These are phyloP conservation scores for Apodemia mormo DNA, from an alignment of 2,888 invertebrate species.

Conservation along the genomic window DNA sequence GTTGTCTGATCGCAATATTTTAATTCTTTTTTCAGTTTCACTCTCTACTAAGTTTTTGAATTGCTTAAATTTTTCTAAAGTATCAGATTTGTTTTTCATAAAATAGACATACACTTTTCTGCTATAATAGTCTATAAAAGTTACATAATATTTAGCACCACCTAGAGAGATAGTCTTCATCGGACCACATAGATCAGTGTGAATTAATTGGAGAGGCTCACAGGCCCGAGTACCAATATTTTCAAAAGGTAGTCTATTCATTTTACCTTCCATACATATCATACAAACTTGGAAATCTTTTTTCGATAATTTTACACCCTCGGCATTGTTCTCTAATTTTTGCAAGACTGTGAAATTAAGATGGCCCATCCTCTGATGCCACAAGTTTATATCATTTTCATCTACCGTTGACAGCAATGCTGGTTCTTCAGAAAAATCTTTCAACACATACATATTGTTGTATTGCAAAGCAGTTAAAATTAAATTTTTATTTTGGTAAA, in stretches of 20 bases:
- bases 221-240: slow-evolving; percentile 11
- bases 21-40: slow-evolving; percentile 17
- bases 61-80: slow-evolving; percentile 16
- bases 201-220: slow-evolving; percentile 16
- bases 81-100: slow-evolving; percentile 4
- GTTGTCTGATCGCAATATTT: slow-evolving; percentile 21
- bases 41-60: slow-evolving; percentile 19
- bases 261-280: slow-evolving; percentile 13
- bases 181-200: slow-evolving; percentile 20
- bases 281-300: slow-evolving; percentile 15
- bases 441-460: slow-evolving; percentile 22
- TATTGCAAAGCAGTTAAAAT: slow-evolving; percentile 18
- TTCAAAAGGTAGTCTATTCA: slow-evolving; percentile 15
- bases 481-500: slow-evolving; percentile 22
- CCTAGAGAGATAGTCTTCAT: slow-evolving; percentile 21
- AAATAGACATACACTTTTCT: slow-evolving; percentile 20
- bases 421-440: slow-evolving; percentile 19
- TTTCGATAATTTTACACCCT: slow-evolving; percentile 16
- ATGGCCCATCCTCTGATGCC: slow-evolving; percentile 19
- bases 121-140: slow-evolving; percentile 20
- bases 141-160: slow-evolving; percentile 20
- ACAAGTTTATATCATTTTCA: slow-evolving; percentile 18
- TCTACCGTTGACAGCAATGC: slow-evolving; percentile 18
- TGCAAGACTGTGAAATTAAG: slow-evolving; percentile 14
- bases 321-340: background rate